Evolutionary conservation across 2,113 vertebrate species (phyloP).

Genomic region (Pachyramphus minor): DNA sequence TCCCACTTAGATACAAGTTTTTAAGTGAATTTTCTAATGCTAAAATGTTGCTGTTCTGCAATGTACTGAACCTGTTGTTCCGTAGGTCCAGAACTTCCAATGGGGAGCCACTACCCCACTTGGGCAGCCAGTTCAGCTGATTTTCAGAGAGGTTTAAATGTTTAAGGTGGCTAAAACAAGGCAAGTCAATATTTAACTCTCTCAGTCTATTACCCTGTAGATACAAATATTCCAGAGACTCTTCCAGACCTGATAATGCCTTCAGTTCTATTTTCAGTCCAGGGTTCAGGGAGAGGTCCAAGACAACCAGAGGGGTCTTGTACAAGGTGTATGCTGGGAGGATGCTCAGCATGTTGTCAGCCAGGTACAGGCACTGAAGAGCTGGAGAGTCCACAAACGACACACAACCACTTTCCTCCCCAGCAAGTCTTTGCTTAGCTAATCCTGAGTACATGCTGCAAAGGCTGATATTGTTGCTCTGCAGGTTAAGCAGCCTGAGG

Average conservation of each 20-base stretch:
- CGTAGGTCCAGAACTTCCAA: constrained; percentile 88
- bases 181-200: constrained; percentile 78
- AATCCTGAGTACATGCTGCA: constrained; percentile 49
- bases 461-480: constrained; percentile 80
- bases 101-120: constrained; percentile 76
- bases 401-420: constrained; percentile 68
- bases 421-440: constrained; percentile 4
- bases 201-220: constrained; percentile 80
- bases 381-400: constrained; percentile 71
- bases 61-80: constrained; percentile 85
- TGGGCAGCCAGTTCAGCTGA: constrained; percentile 77
- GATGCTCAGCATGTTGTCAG: constrained; percentile 74
- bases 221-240: constrained; percentile 80
- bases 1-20: constrained; percentile 86
- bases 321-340: constrained; percentile 77
- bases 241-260: constrained; percentile 83
- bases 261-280: constrained; percentile 77
- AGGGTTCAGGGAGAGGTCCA: constrained; percentile 88
- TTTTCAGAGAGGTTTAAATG: constrained; percentile 87
- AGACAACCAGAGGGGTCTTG: constrained; percentile 73
- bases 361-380: constrained; percentile 80
- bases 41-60: constrained; percentile 78
- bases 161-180: constrained; percentile 78
- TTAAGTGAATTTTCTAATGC: constrained; percentile 83
- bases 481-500: constrained; percentile 79